Evolutionary conservation across 2,797 vertebrate genomes (phyloP).

Genomic region (Sebastes baramenuke): DNA sequence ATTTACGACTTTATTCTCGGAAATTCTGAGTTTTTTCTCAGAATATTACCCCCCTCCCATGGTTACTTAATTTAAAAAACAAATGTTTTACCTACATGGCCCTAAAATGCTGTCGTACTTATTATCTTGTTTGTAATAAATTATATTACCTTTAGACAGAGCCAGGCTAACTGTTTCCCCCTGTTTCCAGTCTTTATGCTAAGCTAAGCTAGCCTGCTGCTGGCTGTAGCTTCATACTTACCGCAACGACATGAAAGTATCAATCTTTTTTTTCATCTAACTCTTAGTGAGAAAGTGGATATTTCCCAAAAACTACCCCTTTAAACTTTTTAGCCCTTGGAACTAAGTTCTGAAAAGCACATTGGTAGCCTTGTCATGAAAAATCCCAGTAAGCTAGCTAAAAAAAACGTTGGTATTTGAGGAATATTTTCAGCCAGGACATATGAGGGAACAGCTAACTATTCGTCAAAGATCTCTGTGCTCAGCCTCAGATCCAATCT

Average conservation of each 20-base stretch:
- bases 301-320: slow-evolving; percentile 1
- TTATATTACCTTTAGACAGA: neutral
- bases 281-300: neutral
- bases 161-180: neutral
- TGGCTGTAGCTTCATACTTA: neutral
- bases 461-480: slow-evolving; percentile 46
- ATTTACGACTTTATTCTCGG: too few relatives aligned
- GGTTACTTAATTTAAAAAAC: too few relatives aligned
- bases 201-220: neutral
- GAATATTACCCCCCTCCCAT: too few relatives aligned
- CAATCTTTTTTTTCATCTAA: slow-evolving; percentile 14
- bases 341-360: neutral
- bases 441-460: slow-evolving; percentile 22
- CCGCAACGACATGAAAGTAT: neutral
- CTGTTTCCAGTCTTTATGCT: neutral
- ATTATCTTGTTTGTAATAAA: neutral
- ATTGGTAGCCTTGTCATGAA: neutral
- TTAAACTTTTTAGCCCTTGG: neutral
- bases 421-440: slow-evolving; percentile 25
- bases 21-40: too few relatives aligned
- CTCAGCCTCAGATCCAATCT: slow-evolving; percentile 56
- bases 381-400: slow-evolving; percentile 1
- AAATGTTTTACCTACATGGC: too few relatives aligned
- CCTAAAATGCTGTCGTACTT: neutral
- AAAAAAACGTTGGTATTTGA: too few relatives aligned